Conservation (phyloP, 2,797 vertebrate species). For the Cryptoprocta ferox region DNA sequence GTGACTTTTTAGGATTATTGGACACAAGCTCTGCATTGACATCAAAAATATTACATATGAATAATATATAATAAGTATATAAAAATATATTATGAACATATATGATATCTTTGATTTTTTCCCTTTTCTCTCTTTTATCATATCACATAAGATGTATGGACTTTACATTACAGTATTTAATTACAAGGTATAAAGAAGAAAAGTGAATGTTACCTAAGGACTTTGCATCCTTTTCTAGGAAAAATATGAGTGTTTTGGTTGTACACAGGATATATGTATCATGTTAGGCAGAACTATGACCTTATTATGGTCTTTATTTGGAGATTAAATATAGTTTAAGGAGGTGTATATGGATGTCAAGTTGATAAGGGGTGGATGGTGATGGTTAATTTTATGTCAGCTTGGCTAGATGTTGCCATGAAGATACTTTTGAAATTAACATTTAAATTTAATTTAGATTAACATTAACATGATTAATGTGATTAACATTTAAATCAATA, state of each 20-base stretch:
- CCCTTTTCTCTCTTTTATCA: not conserved
- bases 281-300: not conserved
- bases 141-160: not conserved
- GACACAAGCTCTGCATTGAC: not conserved
- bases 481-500: conserved; percentile 25
- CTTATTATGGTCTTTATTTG: not conserved
- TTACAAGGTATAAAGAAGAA: not conserved
- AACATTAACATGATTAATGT: not conserved
- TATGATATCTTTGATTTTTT: not conserved
- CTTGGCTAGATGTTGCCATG: not conserved
- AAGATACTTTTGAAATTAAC: not conserved
- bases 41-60: not conserved
- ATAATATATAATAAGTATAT: too few species aligned
- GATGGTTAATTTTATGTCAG: not conserved
- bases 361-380: not conserved
- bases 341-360: not conserved
- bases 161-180: not conserved
- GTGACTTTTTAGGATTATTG: not conserved
- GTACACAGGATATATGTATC: not conserved
- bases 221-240: not conserved
- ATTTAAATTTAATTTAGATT: not conserved
- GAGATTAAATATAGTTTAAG: not conserved
- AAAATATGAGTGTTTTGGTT: not conserved
- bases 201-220: not conserved
- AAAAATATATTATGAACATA: too few species aligned